Conservation (phyloP, 2,797 vertebrate genomes). For the Epinephelus awoara region DNA sequence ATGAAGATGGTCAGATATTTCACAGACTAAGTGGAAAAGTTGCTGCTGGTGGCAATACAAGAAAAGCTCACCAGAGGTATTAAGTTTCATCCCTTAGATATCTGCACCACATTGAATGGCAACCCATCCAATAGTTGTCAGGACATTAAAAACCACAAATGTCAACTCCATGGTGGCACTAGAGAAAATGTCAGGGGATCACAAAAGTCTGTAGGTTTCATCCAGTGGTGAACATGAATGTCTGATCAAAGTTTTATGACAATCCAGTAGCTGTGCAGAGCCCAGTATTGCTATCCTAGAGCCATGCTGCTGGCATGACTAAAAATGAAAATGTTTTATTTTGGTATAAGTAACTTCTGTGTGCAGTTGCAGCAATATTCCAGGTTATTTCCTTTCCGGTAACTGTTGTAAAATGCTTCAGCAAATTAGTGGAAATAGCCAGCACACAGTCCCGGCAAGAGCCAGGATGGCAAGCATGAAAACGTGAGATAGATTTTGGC, state of each 20-base stretch:
- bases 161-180: not conserved
- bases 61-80: too few species aligned
- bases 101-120: too few species aligned
- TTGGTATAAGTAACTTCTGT: not conserved
- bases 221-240: not conserved
- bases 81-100: not conserved
- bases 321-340: not conserved
- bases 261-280: not conserved
- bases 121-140: too few species aligned
- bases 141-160: not conserved
- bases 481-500: constrained; percentile 15
- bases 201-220: not conserved
- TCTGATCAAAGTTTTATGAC: not conserved
- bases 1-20: too few species aligned
- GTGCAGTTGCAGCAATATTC: not conserved
- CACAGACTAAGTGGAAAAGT: too few species aligned
- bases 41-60: too few species aligned
- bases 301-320: not conserved
- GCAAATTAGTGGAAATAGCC: constrained; percentile 4
- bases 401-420: not conserved
- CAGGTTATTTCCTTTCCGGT: not conserved
- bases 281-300: not conserved
- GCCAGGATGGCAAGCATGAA: constrained; percentile 1
- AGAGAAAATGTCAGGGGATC: not conserved
- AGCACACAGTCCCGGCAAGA: not conserved